phyloP scores from a whole-genome alignment of 2,888 invertebrate species.

The Chalcosyrphus nemorum region DNA sequence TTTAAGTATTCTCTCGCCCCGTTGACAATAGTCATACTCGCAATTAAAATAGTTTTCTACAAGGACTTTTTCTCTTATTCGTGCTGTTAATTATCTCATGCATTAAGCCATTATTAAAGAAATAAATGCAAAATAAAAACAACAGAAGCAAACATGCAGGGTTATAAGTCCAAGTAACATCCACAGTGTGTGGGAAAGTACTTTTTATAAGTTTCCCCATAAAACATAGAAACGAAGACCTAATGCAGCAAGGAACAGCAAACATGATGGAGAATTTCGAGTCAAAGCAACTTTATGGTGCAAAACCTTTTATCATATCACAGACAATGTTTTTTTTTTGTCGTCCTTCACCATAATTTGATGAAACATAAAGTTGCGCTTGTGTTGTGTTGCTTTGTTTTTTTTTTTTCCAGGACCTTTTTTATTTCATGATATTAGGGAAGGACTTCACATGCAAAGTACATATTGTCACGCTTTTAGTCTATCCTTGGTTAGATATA shows the following conservation, averaged over 20 bases:
- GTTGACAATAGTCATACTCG: neutral
- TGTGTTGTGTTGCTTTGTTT: neutral
- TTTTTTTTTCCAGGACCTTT: neutral
- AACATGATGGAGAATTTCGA: neutral
- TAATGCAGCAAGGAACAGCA: neutral
- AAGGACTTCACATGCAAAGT: neutral
- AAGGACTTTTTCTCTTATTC: neutral
- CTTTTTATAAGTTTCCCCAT: conserved; percentile 1
- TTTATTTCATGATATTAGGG: conserved; percentile 5
- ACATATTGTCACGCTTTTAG: conserved; percentile 10
- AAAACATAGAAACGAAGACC: neutral
- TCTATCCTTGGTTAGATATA: neutral
- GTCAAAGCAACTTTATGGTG: conserved; percentile 28
- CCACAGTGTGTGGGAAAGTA: neutral
- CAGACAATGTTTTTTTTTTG: neutral
- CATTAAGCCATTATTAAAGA: conserved; percentile 32
- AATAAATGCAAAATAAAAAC: neutral
- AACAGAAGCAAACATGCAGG: conserved; percentile 3
- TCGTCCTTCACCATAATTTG: conserved; percentile 23
- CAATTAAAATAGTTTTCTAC: neutral
- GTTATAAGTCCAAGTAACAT: conserved; percentile 2
- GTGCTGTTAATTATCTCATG: conserved; percentile 24
- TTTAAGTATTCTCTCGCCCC: neutral
- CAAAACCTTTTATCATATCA: conserved; percentile 34
- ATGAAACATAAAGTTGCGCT: conserved; percentile 26